A percentile compares a stretch with the other conserved stretches of the same genome.
These are phyloP conservation scores for Drosophila hamatofila DNA, from an alignment of 2,888 invertebrate species.

Conservation along the genomic window DNA sequence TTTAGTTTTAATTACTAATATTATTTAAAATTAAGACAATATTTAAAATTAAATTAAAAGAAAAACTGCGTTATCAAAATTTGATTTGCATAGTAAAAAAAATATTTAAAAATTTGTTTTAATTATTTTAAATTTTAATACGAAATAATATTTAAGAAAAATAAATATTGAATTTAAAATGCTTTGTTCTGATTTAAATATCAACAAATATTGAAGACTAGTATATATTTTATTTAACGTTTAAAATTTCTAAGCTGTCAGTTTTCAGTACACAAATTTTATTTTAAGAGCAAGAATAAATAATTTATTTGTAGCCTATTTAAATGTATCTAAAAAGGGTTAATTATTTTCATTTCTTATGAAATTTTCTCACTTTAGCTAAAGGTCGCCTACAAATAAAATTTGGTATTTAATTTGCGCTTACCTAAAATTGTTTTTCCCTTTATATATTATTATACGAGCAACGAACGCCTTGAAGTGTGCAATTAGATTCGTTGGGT, in stretches of 20 bases:
- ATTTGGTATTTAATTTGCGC: constrained; percentile 5
- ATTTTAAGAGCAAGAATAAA: background rate
- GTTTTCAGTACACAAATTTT: too few relatives aligned
- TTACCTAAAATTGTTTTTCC: background rate
- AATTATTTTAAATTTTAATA: too few relatives aligned
- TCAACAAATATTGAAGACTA: background rate
- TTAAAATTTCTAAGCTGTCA: background rate
- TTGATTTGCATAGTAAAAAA: too few relatives aligned
- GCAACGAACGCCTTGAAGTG: constrained; percentile 29
- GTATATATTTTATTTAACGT: background rate
- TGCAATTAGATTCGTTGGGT: constrained; percentile 30
- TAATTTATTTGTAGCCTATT: background rate
- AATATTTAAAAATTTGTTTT: too few relatives aligned
- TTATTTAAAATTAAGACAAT: too few relatives aligned
- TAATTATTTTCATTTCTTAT: background rate
- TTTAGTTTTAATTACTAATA: too few relatives aligned
- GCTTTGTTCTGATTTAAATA: background rate
- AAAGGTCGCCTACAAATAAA: constrained; percentile 3
- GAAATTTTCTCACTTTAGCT: background rate
- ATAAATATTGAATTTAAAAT: too few relatives aligned
- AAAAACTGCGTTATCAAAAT: too few relatives aligned
- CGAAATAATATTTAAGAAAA: too few relatives aligned
- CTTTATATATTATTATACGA: background rate
- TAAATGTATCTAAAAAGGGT: background rate
- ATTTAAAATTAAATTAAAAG: too few relatives aligned